These are phyloP conservation scores for Ips typographus DNA, from an alignment of 1,140 invertebrate species.

Conservation along the genomic window DNA sequence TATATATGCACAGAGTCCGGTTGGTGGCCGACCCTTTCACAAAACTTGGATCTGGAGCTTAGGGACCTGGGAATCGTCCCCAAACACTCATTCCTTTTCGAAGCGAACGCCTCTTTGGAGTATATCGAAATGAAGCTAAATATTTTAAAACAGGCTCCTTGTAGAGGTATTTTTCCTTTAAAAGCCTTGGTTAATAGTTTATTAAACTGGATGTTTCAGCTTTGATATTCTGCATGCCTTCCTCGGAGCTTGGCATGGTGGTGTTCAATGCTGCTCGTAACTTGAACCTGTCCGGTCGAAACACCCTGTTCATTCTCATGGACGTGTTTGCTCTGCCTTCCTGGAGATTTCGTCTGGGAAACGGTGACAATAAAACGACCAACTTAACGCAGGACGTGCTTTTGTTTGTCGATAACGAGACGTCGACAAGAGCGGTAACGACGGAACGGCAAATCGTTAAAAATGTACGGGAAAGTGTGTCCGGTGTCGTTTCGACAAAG, in stretches of 20 bases:
- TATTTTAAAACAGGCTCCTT: constrained; percentile 41
- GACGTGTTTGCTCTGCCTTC: constrained; percentile 47
- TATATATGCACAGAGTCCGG: constrained; percentile 44
- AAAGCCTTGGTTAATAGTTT: background rate
- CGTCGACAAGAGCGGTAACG: constrained; percentile 25
- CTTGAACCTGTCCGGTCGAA: constrained; percentile 41
- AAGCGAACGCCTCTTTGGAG: constrained; percentile 36
- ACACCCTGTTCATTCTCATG: constrained; percentile 46
- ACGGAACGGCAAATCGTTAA: constrained; percentile 36
- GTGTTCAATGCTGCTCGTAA: constrained; percentile 41
- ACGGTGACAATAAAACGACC: background rate
- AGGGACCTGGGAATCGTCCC: constrained; percentile 47
- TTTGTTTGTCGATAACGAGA: constrained; percentile 38
- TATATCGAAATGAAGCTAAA: constrained; percentile 44
- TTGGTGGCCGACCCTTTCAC: constrained; percentile 50
- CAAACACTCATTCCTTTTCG: constrained; percentile 46
- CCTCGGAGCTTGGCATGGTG: constrained; percentile 42
- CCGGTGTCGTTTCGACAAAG: constrained; percentile 2
- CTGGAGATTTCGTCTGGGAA: constrained; percentile 38
- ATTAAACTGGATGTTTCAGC: constrained; percentile 40
- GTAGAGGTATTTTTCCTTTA: constrained; percentile 40
- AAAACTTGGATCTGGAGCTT: constrained; percentile 45
- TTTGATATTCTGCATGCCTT: constrained; percentile 45
- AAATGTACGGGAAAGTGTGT: constrained; percentile 26
- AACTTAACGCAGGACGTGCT: constrained; percentile 37